Evolutionary conservation across 2,888 invertebrate genomes (phyloP), one percentile per base, ranked within the genome.

Genomic region (Yponomeuta evonymella): DNA sequence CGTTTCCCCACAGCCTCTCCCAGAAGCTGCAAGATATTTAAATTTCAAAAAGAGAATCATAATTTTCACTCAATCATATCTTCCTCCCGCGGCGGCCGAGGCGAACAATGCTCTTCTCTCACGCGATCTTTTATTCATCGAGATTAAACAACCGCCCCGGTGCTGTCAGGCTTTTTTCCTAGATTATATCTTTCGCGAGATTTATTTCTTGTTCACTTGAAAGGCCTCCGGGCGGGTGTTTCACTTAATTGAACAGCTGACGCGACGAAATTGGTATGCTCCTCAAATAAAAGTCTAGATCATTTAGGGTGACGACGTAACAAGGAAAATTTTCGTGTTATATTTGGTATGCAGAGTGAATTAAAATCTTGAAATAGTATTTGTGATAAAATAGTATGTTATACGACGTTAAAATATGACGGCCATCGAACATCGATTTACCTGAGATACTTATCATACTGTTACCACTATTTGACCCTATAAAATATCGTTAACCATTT

Each of bases 181-280:
- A 58, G 51, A 58, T 58, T 58, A 58, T 58, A 58, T 58, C 51
- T 58, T 58, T 58, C 51, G 51, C 51, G 51, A 58, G 51, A 58
- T 58, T 58, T 58, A 58, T 58, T 58, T 15, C 15, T 58, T 58
- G 51, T 58, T 58, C 51, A 58, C 12, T 58, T 58, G 51, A 58
- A 58, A 58, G 51, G 51, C 51, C 51, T 12, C 51, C 5, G 51
- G 51, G 51, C 3, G 12, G 51, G 51, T 3, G 12, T 58, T 58
- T 5, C 51, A 15, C 51, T 58, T 58, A 58, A 58, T 58, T 58
- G 51, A 58, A 58, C 51, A 58, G 15, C 51, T 58, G 51, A 58
- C 51, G 51, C 15, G 15, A 1, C 8, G 51, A 15, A 15, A 15
- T 12, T 58, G 6, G 51, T 15, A 10, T 43, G 43, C 5, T 3